Conservation (phyloP, 2,888 invertebrate genomes). For the Drosophila macrospina region DNA sequence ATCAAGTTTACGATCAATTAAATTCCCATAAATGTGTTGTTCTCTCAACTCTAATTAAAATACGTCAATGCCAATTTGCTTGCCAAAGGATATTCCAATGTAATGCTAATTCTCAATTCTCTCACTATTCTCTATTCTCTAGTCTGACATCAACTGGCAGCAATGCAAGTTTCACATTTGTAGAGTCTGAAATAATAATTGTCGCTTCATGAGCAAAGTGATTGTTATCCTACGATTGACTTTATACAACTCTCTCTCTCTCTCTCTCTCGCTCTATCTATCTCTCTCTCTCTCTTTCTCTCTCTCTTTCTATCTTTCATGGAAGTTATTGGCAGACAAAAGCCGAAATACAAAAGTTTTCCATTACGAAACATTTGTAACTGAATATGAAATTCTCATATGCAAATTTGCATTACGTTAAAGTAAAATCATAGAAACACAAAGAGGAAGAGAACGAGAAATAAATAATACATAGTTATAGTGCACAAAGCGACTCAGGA, state of each 20-base stretch:
- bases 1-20: conserved; percentile 35
- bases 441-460: conserved; percentile 11
- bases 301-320: conserved; percentile 6
- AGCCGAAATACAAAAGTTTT: conserved; percentile 47
- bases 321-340: conserved; percentile 43
- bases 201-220: conserved; percentile 37
- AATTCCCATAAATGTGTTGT: conserved; percentile 42
- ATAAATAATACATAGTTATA: conserved; percentile 30
- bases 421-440: conserved; percentile 30
- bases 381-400: conserved; percentile 43
- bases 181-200: conserved; percentile 56
- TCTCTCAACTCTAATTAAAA: conserved; percentile 38
- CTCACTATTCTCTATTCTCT: conserved; percentile 2
- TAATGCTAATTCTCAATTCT: conserved; percentile 45
- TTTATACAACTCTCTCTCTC: conserved; percentile 10
- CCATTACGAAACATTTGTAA: conserved; percentile 51
- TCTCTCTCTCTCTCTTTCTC: neutral
- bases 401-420: conserved; percentile 42
- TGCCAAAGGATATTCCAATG: conserved; percentile 23
- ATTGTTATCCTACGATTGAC: conserved; percentile 51
- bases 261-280: neutral
- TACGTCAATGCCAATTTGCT: conserved; percentile 41
- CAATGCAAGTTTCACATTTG: conserved; percentile 24
- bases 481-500: conserved; percentile 19
- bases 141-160: conserved; percentile 8